Percentiles rank a stretch among this genome's conserved stretches.
These are phyloP conservation scores for Lasioglossum lativentre DNA, from an alignment of 2,888 invertebrate genomes.

Conservation along the genomic window DNA sequence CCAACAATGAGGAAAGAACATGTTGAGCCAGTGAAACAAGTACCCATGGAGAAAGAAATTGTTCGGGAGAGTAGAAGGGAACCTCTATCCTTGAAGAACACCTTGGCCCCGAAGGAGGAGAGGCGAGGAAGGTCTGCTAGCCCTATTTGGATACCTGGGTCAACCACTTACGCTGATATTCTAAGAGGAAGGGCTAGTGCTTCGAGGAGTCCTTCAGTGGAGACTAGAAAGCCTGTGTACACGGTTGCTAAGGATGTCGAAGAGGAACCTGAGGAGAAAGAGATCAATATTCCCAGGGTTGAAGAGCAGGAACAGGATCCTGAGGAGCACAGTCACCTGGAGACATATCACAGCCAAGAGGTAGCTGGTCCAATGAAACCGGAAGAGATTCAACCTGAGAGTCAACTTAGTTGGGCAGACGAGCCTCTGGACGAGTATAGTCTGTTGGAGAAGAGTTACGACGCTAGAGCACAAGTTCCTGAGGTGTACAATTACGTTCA, in stretches of 20 bases:
- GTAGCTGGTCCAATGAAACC: not conserved
- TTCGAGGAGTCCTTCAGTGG: constrained; percentile 72
- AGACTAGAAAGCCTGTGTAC: not conserved
- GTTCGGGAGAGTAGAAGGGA: constrained; percentile 20
- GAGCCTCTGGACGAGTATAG: constrained; percentile 71
- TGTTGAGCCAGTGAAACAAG: not conserved
- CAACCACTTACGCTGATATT: constrained; percentile 92
- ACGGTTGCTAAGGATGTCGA: not conserved
- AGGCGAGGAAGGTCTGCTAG: constrained; percentile 87
- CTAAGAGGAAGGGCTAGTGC: constrained; percentile 86
- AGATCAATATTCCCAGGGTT: not conserved
- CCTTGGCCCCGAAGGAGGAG: constrained; percentile 75
- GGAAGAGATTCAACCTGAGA: not conserved
- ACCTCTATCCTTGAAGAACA: constrained; percentile 39
- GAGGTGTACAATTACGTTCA: constrained; percentile 85
- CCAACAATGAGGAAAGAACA: constrained; percentile 54
- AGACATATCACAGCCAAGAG: constrained; percentile 21
- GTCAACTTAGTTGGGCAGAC: constrained; percentile 72
- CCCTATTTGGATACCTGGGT: constrained; percentile 91
- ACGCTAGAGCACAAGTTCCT: constrained; percentile 53
- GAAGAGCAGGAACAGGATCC: not conserved
- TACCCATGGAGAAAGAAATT: not conserved
- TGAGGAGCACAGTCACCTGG: constrained; percentile 66
- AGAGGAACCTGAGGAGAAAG: not conserved
- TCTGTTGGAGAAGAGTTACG: constrained; percentile 54